A percentile compares a stretch with the other conserved stretches of the same genome.
These are phyloP conservation scores for Drosophila paulistorum DNA, from an alignment of 1,140 invertebrate species.

Conservation along the genomic window DNA sequence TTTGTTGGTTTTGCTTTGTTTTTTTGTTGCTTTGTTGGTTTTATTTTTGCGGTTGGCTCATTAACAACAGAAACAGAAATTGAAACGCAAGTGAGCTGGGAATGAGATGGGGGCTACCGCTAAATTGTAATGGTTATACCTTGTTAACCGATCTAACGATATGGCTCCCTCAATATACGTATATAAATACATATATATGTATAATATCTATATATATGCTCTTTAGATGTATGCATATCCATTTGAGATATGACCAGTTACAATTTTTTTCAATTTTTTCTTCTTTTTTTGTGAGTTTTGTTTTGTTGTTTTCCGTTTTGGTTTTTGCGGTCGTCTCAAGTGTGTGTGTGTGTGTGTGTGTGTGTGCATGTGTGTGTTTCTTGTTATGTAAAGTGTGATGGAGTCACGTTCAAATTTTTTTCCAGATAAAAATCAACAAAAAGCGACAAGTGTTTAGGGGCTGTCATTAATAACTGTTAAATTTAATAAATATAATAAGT, in stretches of 20 bases:
- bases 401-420: slow-evolving; percentile 61
- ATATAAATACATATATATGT: neutral
- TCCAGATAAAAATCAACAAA: slow-evolving; percentile 49
- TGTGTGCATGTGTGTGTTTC: slow-evolving; percentile 23
- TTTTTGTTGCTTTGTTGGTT: slow-evolving; percentile 31
- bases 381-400: slow-evolving; percentile 68
- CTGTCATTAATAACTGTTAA: slow-evolving; percentile 61
- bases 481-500: slow-evolving; percentile 25
- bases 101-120: slow-evolving; percentile 28
- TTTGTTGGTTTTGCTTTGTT: slow-evolving; percentile 39
- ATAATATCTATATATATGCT: neutral
- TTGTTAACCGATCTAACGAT: slow-evolving; percentile 50
- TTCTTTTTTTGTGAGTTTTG: slow-evolving; percentile 6
- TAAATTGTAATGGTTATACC: slow-evolving; percentile 64
- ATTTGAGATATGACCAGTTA: slow-evolving; percentile 46
- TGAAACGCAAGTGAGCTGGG: slow-evolving; percentile 44
- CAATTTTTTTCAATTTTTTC: slow-evolving; percentile 5
- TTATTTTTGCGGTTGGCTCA: slow-evolving; percentile 21
- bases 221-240: slow-evolving; percentile 26
- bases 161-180: neutral
- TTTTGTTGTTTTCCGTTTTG: slow-evolving; percentile 40
- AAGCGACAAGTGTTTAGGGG: slow-evolving; percentile 53
- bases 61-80: slow-evolving; percentile 20
- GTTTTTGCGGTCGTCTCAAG: slow-evolving; percentile 68
- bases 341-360: slow-evolving; percentile 43